Evolutionary conservation across 2,888 invertebrate genomes (phyloP), one percentile per base, ranked within the genome.

Genomic region (Mesorhabditis sp.): DNA sequence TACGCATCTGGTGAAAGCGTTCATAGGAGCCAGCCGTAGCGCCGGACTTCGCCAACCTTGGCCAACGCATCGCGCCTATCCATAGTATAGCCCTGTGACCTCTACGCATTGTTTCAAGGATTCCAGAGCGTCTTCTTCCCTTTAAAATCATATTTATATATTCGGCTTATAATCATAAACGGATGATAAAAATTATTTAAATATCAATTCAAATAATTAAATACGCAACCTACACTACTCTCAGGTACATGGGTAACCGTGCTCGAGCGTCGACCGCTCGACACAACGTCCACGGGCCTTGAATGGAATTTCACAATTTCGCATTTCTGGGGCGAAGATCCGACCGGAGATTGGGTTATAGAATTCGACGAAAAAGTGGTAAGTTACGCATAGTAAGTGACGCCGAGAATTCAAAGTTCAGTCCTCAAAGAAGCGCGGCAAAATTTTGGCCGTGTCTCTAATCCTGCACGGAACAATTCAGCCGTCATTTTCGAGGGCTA

Each of bases 241-340:
- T 50, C n/a, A 50, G 58, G 58, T n/a, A 50, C 58, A 13, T n/a
- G 7, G 58, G 10, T 50, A 50, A 50, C 58, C n/a, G 10, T 50
- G 7, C 58, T 50, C n/a, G 58, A 50, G 10, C 7, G n/a, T 50
- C 58, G 58, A 10, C 58, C 58, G n/a, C n/a, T 50, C 58, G 58
- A 50, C 58, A 50, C 7, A 50, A 13, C 28, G 28, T 28, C 7
- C n/a, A 10, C 58, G 10, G 58, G n/a, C n/a, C 58, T 50, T n/a
- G 58, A 50, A 13, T 50, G 58, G 58, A 50, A 10, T 13, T 50
- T 50, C 58, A 50, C 58, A 13, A n/a, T 50, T n/a, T 13, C 7
- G 7, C 58, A 50, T 50, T 50, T 50, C n/a, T 50, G 58, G 58
- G 58, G 58, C 7, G 58, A 50, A 50, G n/a, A 50, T n/a, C 58